phyloP scores from a whole-genome alignment of 2,113 vertebrate species.

The Cheirogaleus medius region DNA sequence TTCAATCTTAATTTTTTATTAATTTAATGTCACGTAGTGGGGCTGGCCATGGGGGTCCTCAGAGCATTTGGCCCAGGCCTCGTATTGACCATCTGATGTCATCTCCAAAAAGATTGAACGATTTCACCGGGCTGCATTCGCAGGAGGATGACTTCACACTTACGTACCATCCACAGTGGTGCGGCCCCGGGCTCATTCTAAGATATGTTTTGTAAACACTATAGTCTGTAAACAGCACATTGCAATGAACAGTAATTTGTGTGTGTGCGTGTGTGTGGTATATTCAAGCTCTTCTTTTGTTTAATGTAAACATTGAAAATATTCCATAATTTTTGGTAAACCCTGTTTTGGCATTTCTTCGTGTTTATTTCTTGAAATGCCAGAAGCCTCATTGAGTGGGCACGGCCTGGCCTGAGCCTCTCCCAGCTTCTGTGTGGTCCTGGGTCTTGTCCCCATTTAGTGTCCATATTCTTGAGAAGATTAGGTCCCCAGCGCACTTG shows the following conservation, averaged over 20 bases:
- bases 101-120: background rate
- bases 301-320: background rate
- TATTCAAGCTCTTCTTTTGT: background rate
- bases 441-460: background rate
- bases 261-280: background rate
- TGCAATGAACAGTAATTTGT: too few species aligned
- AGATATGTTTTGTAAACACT: background rate
- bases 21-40: background rate
- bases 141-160: background rate
- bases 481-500: fast-evolving
- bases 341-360: background rate
- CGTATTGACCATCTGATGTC: background rate
- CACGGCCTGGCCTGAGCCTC: fast-evolving
- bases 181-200: background rate
- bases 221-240: fast-evolving
- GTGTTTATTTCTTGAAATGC: background rate
- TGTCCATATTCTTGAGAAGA: background rate
- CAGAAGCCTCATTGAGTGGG: background rate
- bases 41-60: background rate
- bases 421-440: background rate
- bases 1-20: background rate
- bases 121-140: background rate
- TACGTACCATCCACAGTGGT: background rate
- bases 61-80: background rate
- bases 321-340: background rate